phyloP scores from a whole-genome alignment of 2,888 invertebrate genomes.

The Marasmarcha lunaedactyla region DNA sequence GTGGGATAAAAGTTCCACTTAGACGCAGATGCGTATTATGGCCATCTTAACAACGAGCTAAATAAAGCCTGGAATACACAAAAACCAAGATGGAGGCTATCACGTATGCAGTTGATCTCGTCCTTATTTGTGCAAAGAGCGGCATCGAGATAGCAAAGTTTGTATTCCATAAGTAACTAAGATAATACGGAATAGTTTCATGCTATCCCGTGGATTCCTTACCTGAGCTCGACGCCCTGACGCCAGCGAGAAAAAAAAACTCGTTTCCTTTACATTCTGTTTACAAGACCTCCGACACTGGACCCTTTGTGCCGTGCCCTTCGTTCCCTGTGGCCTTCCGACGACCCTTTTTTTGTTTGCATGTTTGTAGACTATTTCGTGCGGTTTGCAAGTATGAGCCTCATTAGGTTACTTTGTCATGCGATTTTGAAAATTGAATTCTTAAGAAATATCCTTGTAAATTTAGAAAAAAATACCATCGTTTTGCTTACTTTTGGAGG shows the following conservation, averaged over 20 bases:
- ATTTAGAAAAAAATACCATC: no score
- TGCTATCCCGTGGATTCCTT: slow-evolving; percentile 23
- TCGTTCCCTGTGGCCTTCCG: slow-evolving; percentile 27
- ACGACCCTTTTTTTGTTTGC: slow-evolving; percentile 56
- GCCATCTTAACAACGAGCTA: background rate
- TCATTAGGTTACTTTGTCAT: slow-evolving; percentile 18
- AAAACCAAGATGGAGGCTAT: slow-evolving; percentile 24
- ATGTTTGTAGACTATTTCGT: slow-evolving; percentile 25
- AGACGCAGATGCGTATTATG: background rate
- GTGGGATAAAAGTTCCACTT: no score
- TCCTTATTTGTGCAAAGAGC: slow-evolving; percentile 59
- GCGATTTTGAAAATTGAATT: slow-evolving; percentile 1
- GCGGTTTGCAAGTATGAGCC: slow-evolving; percentile 22
- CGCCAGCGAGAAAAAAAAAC: slow-evolving; percentile 45
- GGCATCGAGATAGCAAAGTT: slow-evolving; percentile 46
- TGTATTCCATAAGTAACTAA: slow-evolving; percentile 39
- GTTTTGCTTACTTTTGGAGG: no score
- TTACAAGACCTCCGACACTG: slow-evolving; percentile 65
- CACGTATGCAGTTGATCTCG: slow-evolving; percentile 41
- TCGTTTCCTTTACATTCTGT: slow-evolving; percentile 57
- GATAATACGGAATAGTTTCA: slow-evolving; percentile 38
- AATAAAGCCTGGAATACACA: slow-evolving; percentile 15
- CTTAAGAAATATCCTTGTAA: background rate
- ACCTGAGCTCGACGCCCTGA: slow-evolving; percentile 38
- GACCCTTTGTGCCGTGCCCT: slow-evolving; percentile 35